Percentiles rank a stretch among this genome's conserved stretches.
Conservation (phyloP, 92 coral and sea anemone genomes). For the Phenganax marumi region DNA sequence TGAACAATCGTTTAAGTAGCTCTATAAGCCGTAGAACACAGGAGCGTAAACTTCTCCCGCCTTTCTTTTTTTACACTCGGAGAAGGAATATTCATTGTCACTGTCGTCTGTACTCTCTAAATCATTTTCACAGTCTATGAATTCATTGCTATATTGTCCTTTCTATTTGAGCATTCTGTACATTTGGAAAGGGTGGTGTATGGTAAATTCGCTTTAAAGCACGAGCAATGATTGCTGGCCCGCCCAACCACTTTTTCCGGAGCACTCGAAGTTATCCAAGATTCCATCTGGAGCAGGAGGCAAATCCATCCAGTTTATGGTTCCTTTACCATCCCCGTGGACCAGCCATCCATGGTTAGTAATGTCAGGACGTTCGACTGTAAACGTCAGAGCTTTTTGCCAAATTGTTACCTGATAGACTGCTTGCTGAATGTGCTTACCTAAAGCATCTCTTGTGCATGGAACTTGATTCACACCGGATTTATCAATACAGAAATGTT, state of each 20-base stretch:
- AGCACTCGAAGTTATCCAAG: neutral
- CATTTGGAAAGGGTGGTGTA: constrained; percentile 8
- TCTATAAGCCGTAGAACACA: neutral
- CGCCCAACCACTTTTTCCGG: neutral
- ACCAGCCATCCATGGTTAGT: constrained; percentile 28
- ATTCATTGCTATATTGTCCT: neutral
- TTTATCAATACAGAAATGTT: neutral
- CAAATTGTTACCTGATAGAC: constrained; percentile 16
- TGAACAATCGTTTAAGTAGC: neutral
- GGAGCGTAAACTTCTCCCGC: neutral
- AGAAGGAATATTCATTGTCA: neutral
- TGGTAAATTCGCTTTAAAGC: constrained; percentile 3
- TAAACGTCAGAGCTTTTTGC: constrained; percentile 6
- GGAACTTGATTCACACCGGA: too few species aligned
- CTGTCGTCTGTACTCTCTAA: neutral
- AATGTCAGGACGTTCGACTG: neutral
- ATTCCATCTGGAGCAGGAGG: too few species aligned
- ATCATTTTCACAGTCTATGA: too few species aligned
- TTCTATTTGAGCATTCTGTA: too few species aligned
- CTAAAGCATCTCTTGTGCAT: constrained; percentile 1
- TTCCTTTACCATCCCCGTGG: neutral
- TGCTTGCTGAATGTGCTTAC: constrained; percentile 7
- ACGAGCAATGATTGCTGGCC: neutral
- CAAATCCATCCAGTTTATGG: too few species aligned
- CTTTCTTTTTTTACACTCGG: neutral